These are phyloP conservation scores for Nebria brevicollis DNA, from an alignment of 2,888 invertebrate genomes.

Conservation along the genomic window DNA sequence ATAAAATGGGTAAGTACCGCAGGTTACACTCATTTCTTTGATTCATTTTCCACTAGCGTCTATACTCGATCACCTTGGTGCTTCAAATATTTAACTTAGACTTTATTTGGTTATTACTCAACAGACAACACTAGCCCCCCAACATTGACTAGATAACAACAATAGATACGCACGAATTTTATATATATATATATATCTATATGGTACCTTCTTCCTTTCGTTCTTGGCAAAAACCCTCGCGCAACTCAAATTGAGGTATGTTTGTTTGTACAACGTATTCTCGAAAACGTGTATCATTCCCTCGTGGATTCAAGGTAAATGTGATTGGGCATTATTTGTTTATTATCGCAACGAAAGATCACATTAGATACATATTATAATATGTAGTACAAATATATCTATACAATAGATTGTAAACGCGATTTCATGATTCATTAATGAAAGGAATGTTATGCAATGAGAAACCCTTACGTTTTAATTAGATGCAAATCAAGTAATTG, in stretches of 20 bases:
- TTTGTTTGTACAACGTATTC: too few relatives aligned
- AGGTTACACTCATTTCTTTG: constrained; percentile 17
- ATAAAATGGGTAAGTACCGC: constrained; percentile 24
- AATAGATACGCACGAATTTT: not conserved
- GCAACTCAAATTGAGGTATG: too few relatives aligned
- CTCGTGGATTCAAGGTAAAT: not conserved
- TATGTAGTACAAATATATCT: not conserved
- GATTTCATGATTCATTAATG: not conserved
- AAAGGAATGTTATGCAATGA: not conserved
- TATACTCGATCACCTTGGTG: not conserved
- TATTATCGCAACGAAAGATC: constrained; percentile 10
- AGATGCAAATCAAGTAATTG: not conserved
- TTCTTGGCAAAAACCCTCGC: too few relatives aligned
- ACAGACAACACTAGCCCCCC: not conserved
- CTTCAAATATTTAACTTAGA: not conserved
- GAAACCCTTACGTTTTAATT: not conserved
- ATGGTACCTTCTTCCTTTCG: not conserved
- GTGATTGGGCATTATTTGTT: not conserved
- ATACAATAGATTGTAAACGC: not conserved
- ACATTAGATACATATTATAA: constrained; percentile 1
- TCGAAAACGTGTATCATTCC: not conserved
- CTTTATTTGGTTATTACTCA: not conserved
- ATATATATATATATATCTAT: not conserved
- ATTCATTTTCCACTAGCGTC: not conserved
- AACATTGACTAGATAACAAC: not conserved